Percentiles rank a stretch among this genome's conserved stretches.
These are phyloP conservation scores for Homarus americanus DNA, from an alignment of 1,140 invertebrate species.

Conservation along the genomic window DNA sequence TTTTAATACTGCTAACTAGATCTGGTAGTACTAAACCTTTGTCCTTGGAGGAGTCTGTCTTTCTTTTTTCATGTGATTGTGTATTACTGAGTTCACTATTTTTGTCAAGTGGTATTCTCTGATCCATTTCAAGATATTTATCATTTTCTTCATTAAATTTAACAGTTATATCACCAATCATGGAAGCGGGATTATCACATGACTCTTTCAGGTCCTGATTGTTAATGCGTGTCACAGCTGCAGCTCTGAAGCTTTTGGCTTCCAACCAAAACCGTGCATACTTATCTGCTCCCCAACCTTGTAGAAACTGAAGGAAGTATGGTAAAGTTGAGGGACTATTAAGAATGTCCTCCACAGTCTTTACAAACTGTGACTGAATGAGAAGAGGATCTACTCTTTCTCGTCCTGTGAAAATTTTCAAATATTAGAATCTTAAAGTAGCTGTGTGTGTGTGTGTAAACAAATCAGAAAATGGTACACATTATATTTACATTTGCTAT, in stretches of 20 bases:
- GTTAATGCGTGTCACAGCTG: constrained; percentile 6
- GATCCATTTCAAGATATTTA: background rate
- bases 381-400: constrained; percentile 38
- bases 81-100: background rate
- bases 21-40: constrained; percentile 50
- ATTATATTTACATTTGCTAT: background rate
- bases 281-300: constrained; percentile 50
- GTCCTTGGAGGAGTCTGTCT: background rate
- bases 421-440: background rate
- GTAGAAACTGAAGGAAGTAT: constrained; percentile 63
- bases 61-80: background rate
- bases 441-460: background rate
- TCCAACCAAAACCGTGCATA: constrained; percentile 63
- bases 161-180: background rate
- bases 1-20: constrained; percentile 56
- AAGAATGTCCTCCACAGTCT: constrained; percentile 56
- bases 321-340: constrained; percentile 59
- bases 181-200: background rate
- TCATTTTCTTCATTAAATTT: background rate
- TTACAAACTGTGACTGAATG: constrained; percentile 59
- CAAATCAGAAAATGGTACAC: background rate
- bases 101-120: background rate
- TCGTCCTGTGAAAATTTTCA: background rate
- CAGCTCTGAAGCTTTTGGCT: constrained; percentile 50
- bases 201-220: background rate